Evolutionary conservation across 2,113 vertebrate species (phyloP), one percentile per base, ranked within the genome.

Genomic region (Parotia lawesii): DNA sequence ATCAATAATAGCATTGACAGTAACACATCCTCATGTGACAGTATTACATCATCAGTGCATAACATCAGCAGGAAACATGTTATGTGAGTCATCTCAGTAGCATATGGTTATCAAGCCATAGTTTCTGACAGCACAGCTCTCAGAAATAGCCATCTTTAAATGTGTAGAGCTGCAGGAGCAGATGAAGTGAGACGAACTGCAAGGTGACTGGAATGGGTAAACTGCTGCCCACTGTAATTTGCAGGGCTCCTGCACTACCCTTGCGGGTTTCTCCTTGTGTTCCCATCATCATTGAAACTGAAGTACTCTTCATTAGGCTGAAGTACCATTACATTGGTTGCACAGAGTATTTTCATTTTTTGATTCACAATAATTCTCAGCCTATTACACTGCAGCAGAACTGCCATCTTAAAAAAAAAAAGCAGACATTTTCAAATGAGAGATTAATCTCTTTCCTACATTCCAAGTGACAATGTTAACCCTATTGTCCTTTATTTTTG

Each of bases 281-380:
- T 83, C 67, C 51, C 16, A 29, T 80, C 62, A 84, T 12, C 83
- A 64, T 9, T 60, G 65, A 67, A 77, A 69, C 33, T 81, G 37
- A 87, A 95, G 73, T 35, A 37, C 51, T 84, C 48, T 96, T 96
- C 72, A 78, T 95, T 92, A 95, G 83, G 28, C 50, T 91, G 61
- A 89, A 96, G 86, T 64, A 60, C 29, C 61, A 53, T 53, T 81
- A 67, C 25, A 60, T 0, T 42, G 21, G 66, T 25, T 84, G 45
- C 57, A 37, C 1, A 15, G 38, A 90, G 33, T 29, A 33, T 7
- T 87, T 91, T 76, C 7, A 15, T 50, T 80, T 83, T 80, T 58
- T 86, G 44, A 75, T 87, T 76, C 37, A 37, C 21, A 33, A 50
- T 53, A 86, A 87, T 78, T 92, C 53, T 80, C 27, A 54, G 35